These are phyloP conservation scores for Psittacula echo DNA, from an alignment of 2,797 vertebrate genomes.

Conservation along the genomic window DNA sequence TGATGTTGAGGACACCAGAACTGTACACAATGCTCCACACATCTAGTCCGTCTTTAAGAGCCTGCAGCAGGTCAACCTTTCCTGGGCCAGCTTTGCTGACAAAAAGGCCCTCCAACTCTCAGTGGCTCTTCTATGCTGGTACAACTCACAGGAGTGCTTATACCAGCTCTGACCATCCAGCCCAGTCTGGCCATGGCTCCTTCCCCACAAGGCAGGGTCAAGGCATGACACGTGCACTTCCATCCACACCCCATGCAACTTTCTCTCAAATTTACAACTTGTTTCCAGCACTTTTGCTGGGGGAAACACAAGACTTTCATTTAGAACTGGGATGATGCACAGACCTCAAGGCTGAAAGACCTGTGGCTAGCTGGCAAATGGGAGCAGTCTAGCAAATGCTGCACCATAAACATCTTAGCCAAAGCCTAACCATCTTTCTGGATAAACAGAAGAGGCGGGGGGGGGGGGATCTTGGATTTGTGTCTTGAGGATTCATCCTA, in stretches of 20 bases:
- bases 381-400: background rate
- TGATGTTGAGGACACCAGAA: too few relatives aligned
- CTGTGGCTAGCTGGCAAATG: background rate
- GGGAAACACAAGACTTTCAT: background rate
- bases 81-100: background rate
- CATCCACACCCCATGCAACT: background rate
- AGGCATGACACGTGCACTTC: rapidly evolving
- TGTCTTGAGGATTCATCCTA: background rate
- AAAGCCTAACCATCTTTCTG: background rate
- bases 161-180: background rate
- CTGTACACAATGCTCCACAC: too few relatives aligned
- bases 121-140: background rate
- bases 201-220: background rate
- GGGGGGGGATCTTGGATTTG: background rate
- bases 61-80: rapidly evolving
- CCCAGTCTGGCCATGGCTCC: background rate
- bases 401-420: background rate
- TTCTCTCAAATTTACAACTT: background rate
- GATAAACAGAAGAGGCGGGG: background rate
- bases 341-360: background rate
- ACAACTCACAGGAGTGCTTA: background rate
- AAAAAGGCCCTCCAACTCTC: background rate
- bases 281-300: background rate
- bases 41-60: background rate
- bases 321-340: background rate